Base-by-base conservation (phyloP, 2,113 vertebrate species). In the Mugil cephalus region DNA sequence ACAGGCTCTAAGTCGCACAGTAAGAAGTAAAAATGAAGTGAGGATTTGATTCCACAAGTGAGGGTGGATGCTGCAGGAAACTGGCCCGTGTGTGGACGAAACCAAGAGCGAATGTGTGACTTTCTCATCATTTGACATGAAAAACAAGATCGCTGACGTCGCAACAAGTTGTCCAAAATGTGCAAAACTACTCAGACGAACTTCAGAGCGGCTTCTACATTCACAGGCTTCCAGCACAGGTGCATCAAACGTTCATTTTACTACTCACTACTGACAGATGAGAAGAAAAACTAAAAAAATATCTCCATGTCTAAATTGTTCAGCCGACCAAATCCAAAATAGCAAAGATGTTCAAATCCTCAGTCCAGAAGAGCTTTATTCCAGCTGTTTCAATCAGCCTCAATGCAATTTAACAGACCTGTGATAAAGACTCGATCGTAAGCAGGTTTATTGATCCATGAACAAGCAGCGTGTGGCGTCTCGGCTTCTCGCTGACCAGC, bases 401-500 rank as follows among this genome's bases (percentile, higher is more conserved):
- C 14, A 18, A 51, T 50, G 19, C 24, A 48, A 36, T 1, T 24
- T 6, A 73, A 53, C 4, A 11, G 24, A 56, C 58, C 50, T 12
- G 18, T 36, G 24, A 30, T 30, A 30, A 3, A 30, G 24, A 30
- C 38, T 7, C 30, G 43, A 64, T 34, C 55, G 34, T 10, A 40
- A 15, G 11, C 10, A 35, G 43, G 55, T 35, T 63, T 9, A 77
- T 21, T 40, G 69, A 61, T 45, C 38, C 30, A 0, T 38, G 48
- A 38, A 45, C 52, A 12, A 58, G 61, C 0, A 4, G 42, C 4
- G 2, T 4, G 43, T 2, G 35, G n/a, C 6, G 1, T 19, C 18
- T 56, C 6, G n/a, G 55, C 58, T 64, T 42, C 46, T 68, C 61
- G 62, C 79, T 46, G 46, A 77, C 70, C 45, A 34, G 18, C 51